A percentile compares a stretch with the other conserved stretches of the same genome.
These are phyloP conservation scores for Sebastiscus albofasciatus DNA, from an alignment of 2,797 vertebrate species.

Conservation along the genomic window DNA sequence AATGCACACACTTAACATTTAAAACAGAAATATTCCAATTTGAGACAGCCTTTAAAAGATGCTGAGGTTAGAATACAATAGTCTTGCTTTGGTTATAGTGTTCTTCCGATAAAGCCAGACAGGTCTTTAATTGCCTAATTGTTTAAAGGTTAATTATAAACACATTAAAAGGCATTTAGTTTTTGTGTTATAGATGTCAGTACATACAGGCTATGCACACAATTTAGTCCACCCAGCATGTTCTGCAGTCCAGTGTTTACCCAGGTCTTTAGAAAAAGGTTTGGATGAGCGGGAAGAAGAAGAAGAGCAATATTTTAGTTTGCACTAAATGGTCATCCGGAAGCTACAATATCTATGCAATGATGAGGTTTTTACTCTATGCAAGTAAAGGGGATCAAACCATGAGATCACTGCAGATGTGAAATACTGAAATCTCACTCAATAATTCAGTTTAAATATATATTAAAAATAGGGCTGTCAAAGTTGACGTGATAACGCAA, in stretches of 20 bases:
- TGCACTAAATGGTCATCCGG: background rate
- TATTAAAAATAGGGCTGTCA: background rate
- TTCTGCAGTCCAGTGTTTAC: background rate
- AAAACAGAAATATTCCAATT: background rate
- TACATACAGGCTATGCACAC: background rate
- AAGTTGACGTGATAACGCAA: too few relatives aligned
- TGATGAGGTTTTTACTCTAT: background rate
- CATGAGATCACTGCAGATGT: background rate
- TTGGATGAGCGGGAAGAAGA: background rate
- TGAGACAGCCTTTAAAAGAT: background rate
- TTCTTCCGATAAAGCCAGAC: background rate
- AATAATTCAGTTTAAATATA: background rate
- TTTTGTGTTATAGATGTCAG: background rate
- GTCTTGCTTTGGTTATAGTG: background rate
- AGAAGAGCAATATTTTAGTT: background rate
- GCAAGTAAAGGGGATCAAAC: slow-evolving; percentile 11
- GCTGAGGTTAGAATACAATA: background rate
- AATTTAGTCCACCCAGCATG: background rate
- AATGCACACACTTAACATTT: background rate
- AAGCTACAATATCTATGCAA: background rate
- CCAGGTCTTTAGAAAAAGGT: background rate
- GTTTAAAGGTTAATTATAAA: slow-evolving; percentile 7
- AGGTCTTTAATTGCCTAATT: background rate
- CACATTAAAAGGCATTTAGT: background rate
- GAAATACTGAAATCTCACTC: background rate